Base-by-base conservation (phyloP, 2,797 vertebrate genomes). In the Ctenopoma multispine region DNA sequence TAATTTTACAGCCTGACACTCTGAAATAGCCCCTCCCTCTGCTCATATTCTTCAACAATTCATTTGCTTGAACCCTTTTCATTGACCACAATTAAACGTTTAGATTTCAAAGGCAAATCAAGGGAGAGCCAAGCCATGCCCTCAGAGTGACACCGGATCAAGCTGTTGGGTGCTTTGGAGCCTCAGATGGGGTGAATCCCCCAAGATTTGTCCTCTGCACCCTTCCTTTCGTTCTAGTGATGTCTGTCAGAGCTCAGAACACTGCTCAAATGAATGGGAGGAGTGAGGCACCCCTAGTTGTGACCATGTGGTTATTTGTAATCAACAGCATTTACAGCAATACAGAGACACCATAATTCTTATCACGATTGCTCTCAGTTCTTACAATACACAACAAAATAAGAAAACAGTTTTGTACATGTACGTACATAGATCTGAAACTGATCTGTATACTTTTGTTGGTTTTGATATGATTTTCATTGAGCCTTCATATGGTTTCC, bases 61-160 rank as follows among this genome's bases (percentile, higher is more conserved):
- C 87, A 87, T 92, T 92, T 91, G 87, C 89, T 90, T 93, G 84
- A 94, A 94, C 92, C 84, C 90, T 81, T 92, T 93, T 87, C 90
- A 93, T 92, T 90, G 84, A 90, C 89, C 86, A 94, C 94, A 94
- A 94, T 94, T 93, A 94, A 94, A 93, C 90, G 87, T 93, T 94
- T 93, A 89, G 85, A 91, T 91, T 93, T 95, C 87, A 94, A 94
- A 94, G 92, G 89, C 90, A 90, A 94, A 93, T 89, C 85, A 83
- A 91, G 91, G 90, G 84, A 92, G 87, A 90, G 87, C 80, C 89
- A 68, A 83, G 90, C 80, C 83, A 46, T 92, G 91, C 89, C 92
- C 91, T 92, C 80, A 0, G 68, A 88, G 86, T 93, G 93, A 93
- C 93, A 93, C 90, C 24, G 90, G 90, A 94, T 94, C 94, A 94